A percentile compares a stretch with the other conserved stretches of the same genome.
Conservation (phyloP, 1,140 invertebrate species). For the Heliconius himera region DNA sequence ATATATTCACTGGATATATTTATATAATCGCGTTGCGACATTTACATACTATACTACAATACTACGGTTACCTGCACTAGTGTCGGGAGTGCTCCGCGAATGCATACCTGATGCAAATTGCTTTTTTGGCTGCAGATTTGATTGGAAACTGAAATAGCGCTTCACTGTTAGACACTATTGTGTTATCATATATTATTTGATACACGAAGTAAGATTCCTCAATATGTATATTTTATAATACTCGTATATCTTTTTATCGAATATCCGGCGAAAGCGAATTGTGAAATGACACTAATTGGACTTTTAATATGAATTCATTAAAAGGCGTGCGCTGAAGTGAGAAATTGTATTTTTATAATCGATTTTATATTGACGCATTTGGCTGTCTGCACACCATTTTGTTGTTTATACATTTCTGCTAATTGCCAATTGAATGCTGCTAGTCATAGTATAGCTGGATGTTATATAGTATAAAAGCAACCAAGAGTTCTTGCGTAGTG, state of each 20-base stretch:
- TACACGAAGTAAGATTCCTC: not conserved
- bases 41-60: not conserved
- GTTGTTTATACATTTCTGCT: not conserved
- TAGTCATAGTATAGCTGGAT: not conserved
- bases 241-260: not conserved
- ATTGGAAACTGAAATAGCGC: not conserved
- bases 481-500: constrained; percentile 39
- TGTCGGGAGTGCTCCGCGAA: not conserved
- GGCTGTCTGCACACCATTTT: not conserved
- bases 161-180: no score
- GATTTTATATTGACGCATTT: not conserved
- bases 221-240: not conserved
- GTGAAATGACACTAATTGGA: not conserved
- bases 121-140: not conserved
- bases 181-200: not conserved
- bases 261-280: not conserved
- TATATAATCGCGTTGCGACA: not conserved
- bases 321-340: not conserved
- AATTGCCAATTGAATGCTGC: no score
- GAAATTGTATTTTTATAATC: not conserved
- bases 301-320: not conserved
- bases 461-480: not conserved
- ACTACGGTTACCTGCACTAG: not conserved
- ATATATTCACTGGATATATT: not conserved
- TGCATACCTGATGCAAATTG: not conserved